A percentile compares a stretch with the other conserved stretches of the same genome.
Conservation (phyloP, 2,113 vertebrate genomes). For the Corythoichthys intestinalis region DNA sequence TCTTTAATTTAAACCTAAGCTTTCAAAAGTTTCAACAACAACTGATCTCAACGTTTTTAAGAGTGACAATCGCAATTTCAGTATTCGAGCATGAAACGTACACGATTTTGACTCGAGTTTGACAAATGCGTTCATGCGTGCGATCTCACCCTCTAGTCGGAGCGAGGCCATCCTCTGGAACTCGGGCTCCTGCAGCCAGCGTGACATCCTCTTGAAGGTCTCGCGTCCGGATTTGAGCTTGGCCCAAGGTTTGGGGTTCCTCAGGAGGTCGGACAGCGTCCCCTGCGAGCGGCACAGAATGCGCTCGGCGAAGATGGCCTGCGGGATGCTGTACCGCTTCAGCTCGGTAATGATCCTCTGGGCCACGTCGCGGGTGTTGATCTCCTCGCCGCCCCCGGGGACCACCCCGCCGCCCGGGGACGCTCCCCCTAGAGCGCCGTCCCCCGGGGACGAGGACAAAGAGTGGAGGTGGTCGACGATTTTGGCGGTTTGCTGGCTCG, state of each 20-base stretch:
- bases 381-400: constrained; percentile 78
- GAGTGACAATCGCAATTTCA: no score
- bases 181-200: constrained; percentile 97
- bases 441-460: constrained; percentile 77
- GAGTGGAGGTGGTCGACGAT: constrained; percentile 68
- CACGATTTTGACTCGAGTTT: no score
- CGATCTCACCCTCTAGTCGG: constrained; percentile 87
- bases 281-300: constrained; percentile 97
- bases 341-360: constrained; percentile 96
- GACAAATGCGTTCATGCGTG: no score
- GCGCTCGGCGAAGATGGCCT: constrained; percentile 97
- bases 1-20: no score
- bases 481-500: constrained; percentile 76
- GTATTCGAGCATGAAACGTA: no score
- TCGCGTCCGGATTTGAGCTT: constrained; percentile 98
- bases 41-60: no score
- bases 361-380: constrained; percentile 98
- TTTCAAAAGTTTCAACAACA: no score
- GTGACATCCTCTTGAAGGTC: constrained; percentile 99
- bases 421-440: constrained; percentile 74
- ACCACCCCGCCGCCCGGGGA: constrained; percentile 78
- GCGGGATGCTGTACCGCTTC: constrained; percentile 98
- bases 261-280: constrained; percentile 94
- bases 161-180: constrained; percentile 98
- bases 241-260: constrained; percentile 98